Evolutionary conservation across 2,113 vertebrate species (phyloP).

Genomic region (Grallaria varia): DNA sequence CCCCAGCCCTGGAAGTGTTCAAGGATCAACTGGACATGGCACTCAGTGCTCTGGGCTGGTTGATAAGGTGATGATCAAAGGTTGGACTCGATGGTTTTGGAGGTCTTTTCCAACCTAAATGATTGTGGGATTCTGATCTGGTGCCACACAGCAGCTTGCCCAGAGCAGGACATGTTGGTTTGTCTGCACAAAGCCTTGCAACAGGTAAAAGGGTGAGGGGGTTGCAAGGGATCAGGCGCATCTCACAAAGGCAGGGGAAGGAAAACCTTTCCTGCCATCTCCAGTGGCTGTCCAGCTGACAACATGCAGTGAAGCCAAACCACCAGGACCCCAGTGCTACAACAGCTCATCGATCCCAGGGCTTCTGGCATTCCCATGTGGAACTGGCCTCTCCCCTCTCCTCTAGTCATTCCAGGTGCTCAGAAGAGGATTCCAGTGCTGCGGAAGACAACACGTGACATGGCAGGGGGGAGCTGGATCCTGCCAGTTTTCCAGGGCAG

Average conservation of each 20-base stretch:
- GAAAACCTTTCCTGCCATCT: not conserved
- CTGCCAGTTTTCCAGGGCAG: not conserved
- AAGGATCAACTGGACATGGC: rapidly evolving
- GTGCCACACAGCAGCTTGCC: not conserved
- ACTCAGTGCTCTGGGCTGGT: not conserved
- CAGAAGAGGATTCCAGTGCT: not conserved
- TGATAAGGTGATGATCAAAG: not conserved
- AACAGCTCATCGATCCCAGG: rapidly evolving
- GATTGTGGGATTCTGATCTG: not conserved
- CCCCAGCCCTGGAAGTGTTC: not conserved
- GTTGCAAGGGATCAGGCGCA: not conserved
- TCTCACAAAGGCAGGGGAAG: not conserved
- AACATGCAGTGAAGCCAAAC: not conserved
- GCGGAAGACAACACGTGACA: not conserved
- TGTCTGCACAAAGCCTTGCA: rapidly evolving
- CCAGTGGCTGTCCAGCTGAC: not conserved
- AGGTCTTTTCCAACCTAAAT: not conserved
- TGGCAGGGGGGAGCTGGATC: not conserved
- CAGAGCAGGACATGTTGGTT: not conserved
- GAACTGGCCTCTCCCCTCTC: not conserved
- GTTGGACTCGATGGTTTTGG: rapidly evolving
- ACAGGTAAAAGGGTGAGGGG: not conserved
- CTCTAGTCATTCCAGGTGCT: not conserved
- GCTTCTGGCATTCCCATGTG: not conserved
- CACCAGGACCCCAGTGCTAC: not conserved